phyloP scores from a whole-genome alignment of 2,797 vertebrate species.

The Notolabrus celidotus region DNA sequence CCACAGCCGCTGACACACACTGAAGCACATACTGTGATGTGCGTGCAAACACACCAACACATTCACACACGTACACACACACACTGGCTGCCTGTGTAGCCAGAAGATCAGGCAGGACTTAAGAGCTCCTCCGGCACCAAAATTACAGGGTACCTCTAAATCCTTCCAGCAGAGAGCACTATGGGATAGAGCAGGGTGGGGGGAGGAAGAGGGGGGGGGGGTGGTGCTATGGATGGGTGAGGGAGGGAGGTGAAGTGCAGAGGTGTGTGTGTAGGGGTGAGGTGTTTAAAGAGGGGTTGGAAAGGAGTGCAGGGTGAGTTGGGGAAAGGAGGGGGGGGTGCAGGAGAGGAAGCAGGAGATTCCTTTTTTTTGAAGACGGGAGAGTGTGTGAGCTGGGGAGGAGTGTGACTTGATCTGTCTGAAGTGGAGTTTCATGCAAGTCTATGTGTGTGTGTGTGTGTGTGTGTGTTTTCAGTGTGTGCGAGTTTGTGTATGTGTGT shows the following conservation, averaged over 20 bases:
- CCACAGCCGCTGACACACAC: conserved; percentile 23
- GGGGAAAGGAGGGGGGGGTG: conserved; percentile 63
- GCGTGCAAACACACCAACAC: conserved; percentile 31
- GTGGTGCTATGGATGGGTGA: conserved; percentile 32
- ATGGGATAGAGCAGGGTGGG: conserved; percentile 65
- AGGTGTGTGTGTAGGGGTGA: conserved; percentile 22
- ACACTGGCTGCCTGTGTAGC: conserved; percentile 61
- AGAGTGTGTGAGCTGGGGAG: conserved; percentile 51
- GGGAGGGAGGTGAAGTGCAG: conserved; percentile 41
- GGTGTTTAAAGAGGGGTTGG: conserved; percentile 55
- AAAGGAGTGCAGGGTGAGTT: conserved; percentile 53
- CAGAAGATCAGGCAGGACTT: conserved; percentile 81
- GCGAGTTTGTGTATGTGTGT: conserved; percentile 33
- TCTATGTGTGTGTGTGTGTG: conserved; percentile 5
- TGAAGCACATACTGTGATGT: conserved; percentile 35
- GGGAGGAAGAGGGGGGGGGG: neutral
- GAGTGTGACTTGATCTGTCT: conserved; percentile 79
- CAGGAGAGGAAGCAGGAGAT: too few species aligned
- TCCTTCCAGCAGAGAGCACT: conserved; percentile 83
- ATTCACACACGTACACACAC: conserved; percentile 9
- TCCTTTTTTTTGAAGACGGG: conserved; percentile 64
- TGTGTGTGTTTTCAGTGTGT: neutral
- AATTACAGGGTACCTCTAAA: conserved; percentile 86
- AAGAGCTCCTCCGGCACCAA: conserved; percentile 80
- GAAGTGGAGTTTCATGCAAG: conserved; percentile 53